A percentile compares a stretch with the other conserved stretches of the same genome.
These are phyloP conservation scores for Tinamus guttatus DNA, from an alignment of 2,113 vertebrate genomes.

Conservation along the genomic window DNA sequence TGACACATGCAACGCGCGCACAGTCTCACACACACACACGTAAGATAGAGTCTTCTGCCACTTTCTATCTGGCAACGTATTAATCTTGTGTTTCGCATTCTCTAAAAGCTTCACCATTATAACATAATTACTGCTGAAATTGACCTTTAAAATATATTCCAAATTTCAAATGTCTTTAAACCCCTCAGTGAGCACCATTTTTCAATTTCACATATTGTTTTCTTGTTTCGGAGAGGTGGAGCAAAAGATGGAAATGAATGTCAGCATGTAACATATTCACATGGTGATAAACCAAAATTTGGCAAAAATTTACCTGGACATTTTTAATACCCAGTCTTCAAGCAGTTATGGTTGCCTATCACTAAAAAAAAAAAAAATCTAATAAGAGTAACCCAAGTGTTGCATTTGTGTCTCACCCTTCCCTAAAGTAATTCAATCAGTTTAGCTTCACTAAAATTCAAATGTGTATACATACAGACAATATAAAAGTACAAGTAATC, in stretches of 20 bases:
- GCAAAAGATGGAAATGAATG: constrained; percentile 51
- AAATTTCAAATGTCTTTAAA: constrained; percentile 85
- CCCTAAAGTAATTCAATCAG: constrained; percentile 70
- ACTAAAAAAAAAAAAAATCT: constrained; percentile 60
- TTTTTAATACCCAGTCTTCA: constrained; percentile 47
- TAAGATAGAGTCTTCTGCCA: constrained; percentile 38
- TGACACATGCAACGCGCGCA: not conserved
- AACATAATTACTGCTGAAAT: constrained; percentile 83
- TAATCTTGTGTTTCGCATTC: constrained; percentile 69
- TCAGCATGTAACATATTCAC: constrained; percentile 58
- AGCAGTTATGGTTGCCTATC: constrained; percentile 49
- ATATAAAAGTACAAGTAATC: constrained; percentile 60
- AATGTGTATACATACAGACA: constrained; percentile 44
- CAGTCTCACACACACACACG: not conserved
- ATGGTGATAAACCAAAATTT: constrained; percentile 43
- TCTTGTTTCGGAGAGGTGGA: constrained; percentile 48
- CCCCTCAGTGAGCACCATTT: constrained; percentile 81
- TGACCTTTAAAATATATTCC: constrained; percentile 86
- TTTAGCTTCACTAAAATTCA: constrained; percentile 73
- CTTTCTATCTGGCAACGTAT: constrained; percentile 59
- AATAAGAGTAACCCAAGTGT: constrained; percentile 66
- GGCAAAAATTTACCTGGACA: constrained; percentile 44
- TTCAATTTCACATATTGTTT: constrained; percentile 80
- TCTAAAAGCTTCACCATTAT: constrained; percentile 79
- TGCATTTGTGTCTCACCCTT: constrained; percentile 50